Evolutionary conservation across 2,888 invertebrate species (phyloP).

Genomic region (Morpho achilles): DNA sequence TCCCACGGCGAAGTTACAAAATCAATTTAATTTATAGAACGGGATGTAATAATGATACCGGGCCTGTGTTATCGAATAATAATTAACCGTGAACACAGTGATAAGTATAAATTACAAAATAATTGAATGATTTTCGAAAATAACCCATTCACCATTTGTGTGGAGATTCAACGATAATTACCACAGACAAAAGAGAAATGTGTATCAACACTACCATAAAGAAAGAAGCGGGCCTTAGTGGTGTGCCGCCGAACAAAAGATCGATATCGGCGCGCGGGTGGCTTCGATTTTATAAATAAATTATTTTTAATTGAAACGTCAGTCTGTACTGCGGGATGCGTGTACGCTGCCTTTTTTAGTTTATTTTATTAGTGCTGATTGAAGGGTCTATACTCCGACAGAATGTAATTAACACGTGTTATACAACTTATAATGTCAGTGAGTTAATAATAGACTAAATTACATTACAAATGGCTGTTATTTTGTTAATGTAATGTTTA

Average conservation of each 20-base stretch:
- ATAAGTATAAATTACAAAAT: slow-evolving; percentile 34
- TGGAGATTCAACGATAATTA: slow-evolving; percentile 36
- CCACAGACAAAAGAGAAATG: slow-evolving; percentile 35
- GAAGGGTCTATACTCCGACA: slow-evolving; percentile 11
- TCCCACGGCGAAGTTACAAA: slow-evolving; percentile 18
- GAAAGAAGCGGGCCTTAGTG: slow-evolving; percentile 29
- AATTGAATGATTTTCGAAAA: slow-evolving; percentile 36
- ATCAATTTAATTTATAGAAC: slow-evolving; percentile 21
- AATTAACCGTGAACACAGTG: slow-evolving; percentile 25
- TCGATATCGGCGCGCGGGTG: slow-evolving; percentile 38
- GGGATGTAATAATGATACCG: slow-evolving; percentile 14
- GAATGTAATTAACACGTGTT: slow-evolving; percentile 16
- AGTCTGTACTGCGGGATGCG: slow-evolving; percentile 32
- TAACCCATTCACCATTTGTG: slow-evolving; percentile 27
- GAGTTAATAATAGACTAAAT: no score
- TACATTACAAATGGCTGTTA: no score
- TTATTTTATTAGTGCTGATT: slow-evolving; percentile 19
- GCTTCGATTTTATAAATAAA: slow-evolving; percentile 39
- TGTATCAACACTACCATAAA: slow-evolving; percentile 35
- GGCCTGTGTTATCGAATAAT: slow-evolving; percentile 14
- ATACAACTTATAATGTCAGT: no score
- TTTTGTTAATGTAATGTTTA: no score
- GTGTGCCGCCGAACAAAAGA: slow-evolving; percentile 39
- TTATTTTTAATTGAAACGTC: slow-evolving; percentile 45
- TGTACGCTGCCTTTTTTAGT: slow-evolving; percentile 20